Conservation (phyloP, 2,888 invertebrate species). For the Zele albiditarsus region DNA sequence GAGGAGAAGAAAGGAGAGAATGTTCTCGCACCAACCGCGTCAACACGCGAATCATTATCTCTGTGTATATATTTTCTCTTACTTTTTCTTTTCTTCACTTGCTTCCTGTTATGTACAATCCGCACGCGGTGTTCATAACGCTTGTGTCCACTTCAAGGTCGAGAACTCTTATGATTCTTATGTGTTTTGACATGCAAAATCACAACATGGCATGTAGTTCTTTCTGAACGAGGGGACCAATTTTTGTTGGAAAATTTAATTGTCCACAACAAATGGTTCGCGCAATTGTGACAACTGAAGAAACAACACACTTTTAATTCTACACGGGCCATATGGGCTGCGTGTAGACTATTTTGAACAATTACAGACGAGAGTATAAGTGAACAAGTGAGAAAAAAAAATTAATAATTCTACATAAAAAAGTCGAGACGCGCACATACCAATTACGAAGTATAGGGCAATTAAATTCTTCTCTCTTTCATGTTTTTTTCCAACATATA, state of each 20-base stretch:
- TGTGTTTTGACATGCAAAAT: too few relatives aligned
- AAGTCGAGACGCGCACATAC: not conserved
- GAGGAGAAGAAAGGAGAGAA: conserved; percentile 25
- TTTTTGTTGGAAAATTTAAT: too few relatives aligned
- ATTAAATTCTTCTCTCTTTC: conserved; percentile 6
- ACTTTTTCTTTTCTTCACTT: conserved; percentile 34
- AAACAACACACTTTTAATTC: too few relatives aligned
- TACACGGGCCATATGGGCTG: too few relatives aligned
- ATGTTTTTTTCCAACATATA: not conserved
- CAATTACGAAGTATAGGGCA: not conserved
- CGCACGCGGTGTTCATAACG: too few relatives aligned
- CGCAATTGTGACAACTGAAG: too few relatives aligned
- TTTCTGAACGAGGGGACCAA: too few relatives aligned
- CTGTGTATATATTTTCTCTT: conserved; percentile 29
- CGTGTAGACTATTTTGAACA: too few relatives aligned
- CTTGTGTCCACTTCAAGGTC: too few relatives aligned
- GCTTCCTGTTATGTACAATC: not conserved
- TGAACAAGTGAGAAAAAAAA: not conserved
- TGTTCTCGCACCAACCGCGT: conserved; percentile 28
- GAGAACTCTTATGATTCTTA: too few relatives aligned
- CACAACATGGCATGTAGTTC: too few relatives aligned
- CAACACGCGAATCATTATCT: conserved; percentile 39
- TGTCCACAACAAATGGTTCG: too few relatives aligned
- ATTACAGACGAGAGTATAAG: not conserved
- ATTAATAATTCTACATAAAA: not conserved